These are phyloP conservation scores for Phataginus tricuspis DNA, from an alignment of 2,797 vertebrate species.

Conservation along the genomic window DNA sequence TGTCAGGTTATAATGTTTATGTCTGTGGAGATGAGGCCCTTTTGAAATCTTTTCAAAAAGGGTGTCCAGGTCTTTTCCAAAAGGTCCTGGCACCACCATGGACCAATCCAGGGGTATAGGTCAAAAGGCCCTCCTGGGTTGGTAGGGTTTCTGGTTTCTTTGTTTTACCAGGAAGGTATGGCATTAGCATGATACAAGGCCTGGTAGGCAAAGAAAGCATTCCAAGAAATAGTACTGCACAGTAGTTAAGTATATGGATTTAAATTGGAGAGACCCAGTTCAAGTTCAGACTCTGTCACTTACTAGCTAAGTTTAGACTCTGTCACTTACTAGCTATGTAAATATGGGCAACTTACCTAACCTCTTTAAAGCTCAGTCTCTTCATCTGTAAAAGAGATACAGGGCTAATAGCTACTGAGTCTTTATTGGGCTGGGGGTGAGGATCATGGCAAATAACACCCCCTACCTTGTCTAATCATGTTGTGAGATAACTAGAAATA, in stretches of 20 bases:
- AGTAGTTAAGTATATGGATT: not conserved
- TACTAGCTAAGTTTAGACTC: not conserved
- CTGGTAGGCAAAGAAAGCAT: not conserved
- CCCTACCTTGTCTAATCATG: not conserved
- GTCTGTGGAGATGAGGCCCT: not conserved
- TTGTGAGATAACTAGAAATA: constrained; percentile 5
- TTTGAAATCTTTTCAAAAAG: constrained; percentile 27
- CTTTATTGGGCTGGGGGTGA: not conserved
- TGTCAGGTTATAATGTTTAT: not conserved
- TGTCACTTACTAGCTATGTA: not conserved
- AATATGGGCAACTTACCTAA: not conserved
- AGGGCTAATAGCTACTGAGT: not conserved
- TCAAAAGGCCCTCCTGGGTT: not conserved
- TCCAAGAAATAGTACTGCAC: not conserved
- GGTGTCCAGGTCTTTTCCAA: not conserved
- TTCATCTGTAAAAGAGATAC: not conserved
- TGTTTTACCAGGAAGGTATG: not conserved
- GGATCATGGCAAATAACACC: not conserved
- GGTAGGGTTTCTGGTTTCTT: not conserved
- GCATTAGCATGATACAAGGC: not conserved
- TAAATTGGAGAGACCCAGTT: not conserved
- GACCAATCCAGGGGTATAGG: not conserved
- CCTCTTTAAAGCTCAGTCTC: not conserved
- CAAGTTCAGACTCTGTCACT: not conserved
- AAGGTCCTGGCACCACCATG: not conserved